Evolutionary conservation across 1,140 invertebrate genomes (phyloP), one percentile per base, ranked within the genome.

Genomic region (Drosophila burlai): DNA sequence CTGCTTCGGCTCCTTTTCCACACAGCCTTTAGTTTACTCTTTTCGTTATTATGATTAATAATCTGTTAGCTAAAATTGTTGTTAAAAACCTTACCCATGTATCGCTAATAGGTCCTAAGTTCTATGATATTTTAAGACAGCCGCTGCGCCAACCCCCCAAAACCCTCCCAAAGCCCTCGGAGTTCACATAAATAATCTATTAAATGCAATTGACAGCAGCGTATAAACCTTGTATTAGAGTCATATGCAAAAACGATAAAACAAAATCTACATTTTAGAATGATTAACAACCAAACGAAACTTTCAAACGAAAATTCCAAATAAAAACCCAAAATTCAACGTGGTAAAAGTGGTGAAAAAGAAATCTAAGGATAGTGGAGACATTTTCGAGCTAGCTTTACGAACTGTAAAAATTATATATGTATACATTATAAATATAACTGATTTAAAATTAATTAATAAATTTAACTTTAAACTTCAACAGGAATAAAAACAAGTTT

Each of bases 351-450:
- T 71, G 67, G 67, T 71, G 67, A 68, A 65, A 80, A 77, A 64
- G 52, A 45, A 59, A 60, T 60, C 47, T 47, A 38, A 40, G 26
- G 64, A 71, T 67, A 55, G 67, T 71, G 49, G 40, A 67, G 42
- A 78, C 43, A 58, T 67, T 78, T 87, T 89, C 73, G 85, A 84
- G 81, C 52, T 89, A 90, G 84, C 85, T 89, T 89, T 89, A 89
- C 77, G 84, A 84, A 89, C 73, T 89, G 84, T 89, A 89, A 84
- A 89, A 89, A 89, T 69, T 74, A 89, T 79, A 90, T 81, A 81
- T 89, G 77, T 90, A 90, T 75, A 90, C 81, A 89, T 89, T 50
- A 84, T 84, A 81, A 89, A 83, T 83, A 82, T 87, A 87, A 83
- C 79, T 80, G 76, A 68, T 72, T 83, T 87, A 83, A 78, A 78